Evolutionary conservation across 2,888 invertebrate species (phyloP), one percentile per base, ranked within the genome.

Genomic region (Caenorhabditis sp.): DNA sequence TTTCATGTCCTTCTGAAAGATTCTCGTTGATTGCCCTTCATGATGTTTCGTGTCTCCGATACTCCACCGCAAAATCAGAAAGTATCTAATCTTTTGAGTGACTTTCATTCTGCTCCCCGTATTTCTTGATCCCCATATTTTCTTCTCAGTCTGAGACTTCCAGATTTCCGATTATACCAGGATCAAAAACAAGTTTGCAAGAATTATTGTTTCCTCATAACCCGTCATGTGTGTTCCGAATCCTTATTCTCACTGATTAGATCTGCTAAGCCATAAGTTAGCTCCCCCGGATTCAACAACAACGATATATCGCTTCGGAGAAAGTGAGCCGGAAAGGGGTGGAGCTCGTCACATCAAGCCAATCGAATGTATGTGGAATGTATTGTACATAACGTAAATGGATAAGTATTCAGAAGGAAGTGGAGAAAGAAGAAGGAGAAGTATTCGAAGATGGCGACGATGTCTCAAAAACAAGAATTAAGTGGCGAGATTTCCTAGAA

Each of bases 391-490:
- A 63, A 69, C 69, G 70, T 77, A 79, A 79, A 70, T 70, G 79
- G 79, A 79, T 79, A 72, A 70, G 70, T 70, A 79, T 79, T 38
- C 54, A 70, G 70, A 41, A 69, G 58, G 70, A 70, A 68, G 63
- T 70, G 61, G 44, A 59, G 70, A 77, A 76, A 58, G 64, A 19
- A 51, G 31, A 28, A 61, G 47, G 35, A 68, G 68, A 69, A 66
- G 77, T 54, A 69, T 24, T 35, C 24, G 61, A 47, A 64, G 44
- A 59, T 47, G 68, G 47, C 44, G 64, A 64, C 59, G 51, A 69
- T 77, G 70, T 79, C 70, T 79, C 70, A 69, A 79, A 79, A 79
- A 79, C 79, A 79, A 79, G 79, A 79, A 79, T 79, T 79, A 79
- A 70, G 79, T 79, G 79, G 79, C 64, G 64, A 79, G 79, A 79